Evolutionary conservation across 2,888 invertebrate species (phyloP).

Genomic region (Acleris literana): DNA sequence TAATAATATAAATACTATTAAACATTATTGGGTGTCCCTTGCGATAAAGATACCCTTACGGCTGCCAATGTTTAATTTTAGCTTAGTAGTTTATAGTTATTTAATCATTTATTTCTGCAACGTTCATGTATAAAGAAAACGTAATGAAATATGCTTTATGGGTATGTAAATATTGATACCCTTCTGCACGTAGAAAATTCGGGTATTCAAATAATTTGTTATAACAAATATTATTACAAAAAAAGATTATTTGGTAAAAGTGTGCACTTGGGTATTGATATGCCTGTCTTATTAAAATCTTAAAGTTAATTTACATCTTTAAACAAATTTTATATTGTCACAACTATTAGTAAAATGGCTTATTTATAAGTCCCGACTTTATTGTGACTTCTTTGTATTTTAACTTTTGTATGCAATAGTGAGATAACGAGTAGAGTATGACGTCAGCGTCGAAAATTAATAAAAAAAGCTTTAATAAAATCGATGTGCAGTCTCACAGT

Average conservation of each 20-base stretch:
- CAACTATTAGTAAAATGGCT: constrained; percentile 8
- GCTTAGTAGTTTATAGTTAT: constrained; percentile 29
- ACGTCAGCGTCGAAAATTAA: constrained; percentile 14
- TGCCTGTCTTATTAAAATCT: neutral
- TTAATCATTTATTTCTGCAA: constrained; percentile 27
- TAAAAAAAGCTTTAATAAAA: constrained; percentile 28
- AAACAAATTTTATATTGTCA: neutral
- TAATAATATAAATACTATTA: constrained; percentile 1
- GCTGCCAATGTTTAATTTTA: constrained; percentile 35
- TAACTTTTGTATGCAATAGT: constrained; percentile 13
- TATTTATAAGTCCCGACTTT: constrained; percentile 2
- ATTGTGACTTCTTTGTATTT: constrained; percentile 14
- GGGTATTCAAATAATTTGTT: no score
- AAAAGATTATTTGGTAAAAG: no score
- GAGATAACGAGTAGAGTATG: constrained; percentile 14
- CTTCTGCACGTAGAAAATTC: no score
- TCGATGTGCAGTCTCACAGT: constrained; percentile 9
- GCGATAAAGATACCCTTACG: constrained; percentile 19
- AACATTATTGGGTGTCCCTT: constrained; percentile 19
- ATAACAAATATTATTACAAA: no score
- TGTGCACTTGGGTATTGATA: neutral
- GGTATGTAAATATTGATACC: no score
- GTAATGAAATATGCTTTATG: no score
- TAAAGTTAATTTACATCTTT: neutral
- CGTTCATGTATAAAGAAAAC: constrained; percentile 11